A percentile compares a stretch with the other conserved stretches of the same genome.
Evolutionary conservation across 2,888 invertebrate species (phyloP).

Genomic region (Sisyra nigra): DNA sequence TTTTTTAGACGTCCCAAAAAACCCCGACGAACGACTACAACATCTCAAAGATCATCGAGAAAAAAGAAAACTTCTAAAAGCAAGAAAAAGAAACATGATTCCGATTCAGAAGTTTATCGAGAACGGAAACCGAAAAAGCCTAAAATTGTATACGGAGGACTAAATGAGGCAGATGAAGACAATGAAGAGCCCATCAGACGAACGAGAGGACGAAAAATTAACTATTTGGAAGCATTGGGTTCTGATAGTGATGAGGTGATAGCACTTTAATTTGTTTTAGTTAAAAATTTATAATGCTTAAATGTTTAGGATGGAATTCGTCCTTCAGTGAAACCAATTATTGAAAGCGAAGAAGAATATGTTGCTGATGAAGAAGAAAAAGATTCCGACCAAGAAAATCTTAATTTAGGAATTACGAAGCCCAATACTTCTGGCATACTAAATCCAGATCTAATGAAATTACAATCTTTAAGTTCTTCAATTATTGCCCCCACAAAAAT

Average conservation of each 20-base stretch:
- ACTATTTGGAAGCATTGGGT: slow-evolving; percentile 59
- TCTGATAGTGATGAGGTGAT: slow-evolving; percentile 59
- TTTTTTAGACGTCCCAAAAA: slow-evolving; percentile 5
- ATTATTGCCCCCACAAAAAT: neutral
- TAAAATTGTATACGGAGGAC: slow-evolving; percentile 36
- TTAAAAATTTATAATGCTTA: neutral
- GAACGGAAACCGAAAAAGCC: slow-evolving; percentile 23
- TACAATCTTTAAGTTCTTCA: neutral
- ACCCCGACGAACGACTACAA: slow-evolving; percentile 1
- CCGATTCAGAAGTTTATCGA: slow-evolving; percentile 25
- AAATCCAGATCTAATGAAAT: no score
- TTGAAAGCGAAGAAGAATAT: slow-evolving; percentile 34
- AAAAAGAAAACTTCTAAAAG: slow-evolving; percentile 27
- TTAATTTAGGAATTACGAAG: no score
- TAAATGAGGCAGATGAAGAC: slow-evolving; percentile 33
- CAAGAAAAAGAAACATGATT: slow-evolving; percentile 27
- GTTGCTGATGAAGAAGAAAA: slow-evolving; percentile 27
- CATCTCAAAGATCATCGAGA: slow-evolving; percentile 23
- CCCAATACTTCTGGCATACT: no score
- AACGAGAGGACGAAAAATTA: slow-evolving; percentile 56
- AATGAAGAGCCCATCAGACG: slow-evolving; percentile 46
- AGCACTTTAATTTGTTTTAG: slow-evolving; percentile 11
- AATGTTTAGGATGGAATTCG: slow-evolving; percentile 1
- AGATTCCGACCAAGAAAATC: slow-evolving; percentile 22
- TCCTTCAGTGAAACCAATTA: slow-evolving; percentile 12